Conservation (phyloP, 1,140 invertebrate genomes). For the Ostrea edulis region DNA sequence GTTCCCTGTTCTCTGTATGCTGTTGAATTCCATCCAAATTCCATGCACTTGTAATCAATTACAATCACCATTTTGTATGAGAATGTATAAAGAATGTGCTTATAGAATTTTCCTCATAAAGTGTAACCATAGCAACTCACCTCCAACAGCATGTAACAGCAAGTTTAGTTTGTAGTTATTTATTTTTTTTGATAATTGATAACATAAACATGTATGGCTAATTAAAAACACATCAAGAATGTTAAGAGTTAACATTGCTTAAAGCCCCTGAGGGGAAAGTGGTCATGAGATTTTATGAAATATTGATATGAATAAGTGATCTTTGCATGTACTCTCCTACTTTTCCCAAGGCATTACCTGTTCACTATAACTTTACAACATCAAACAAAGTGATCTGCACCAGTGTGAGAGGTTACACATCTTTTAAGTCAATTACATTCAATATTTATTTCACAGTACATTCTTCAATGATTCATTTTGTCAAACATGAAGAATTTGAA, state of each 20-base stretch:
- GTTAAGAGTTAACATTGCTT: neutral
- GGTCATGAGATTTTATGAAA: too few species aligned
- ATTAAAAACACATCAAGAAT: neutral
- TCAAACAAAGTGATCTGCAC: neutral
- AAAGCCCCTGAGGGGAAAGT: neutral
- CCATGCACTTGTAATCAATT: neutral
- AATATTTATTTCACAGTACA: neutral
- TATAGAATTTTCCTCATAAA: neutral
- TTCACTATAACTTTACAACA: neutral
- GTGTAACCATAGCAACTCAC: neutral
- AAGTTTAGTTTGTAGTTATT: neutral
- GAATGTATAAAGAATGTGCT: neutral
- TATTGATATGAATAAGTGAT: neutral
- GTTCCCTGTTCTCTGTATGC: too few species aligned
- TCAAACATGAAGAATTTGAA: conserved; percentile 22
- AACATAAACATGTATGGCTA: neutral
- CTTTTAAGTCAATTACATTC: neutral
- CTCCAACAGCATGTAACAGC: neutral
- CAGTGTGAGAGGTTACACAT: neutral
- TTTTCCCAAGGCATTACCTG: neutral
- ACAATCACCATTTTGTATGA: neutral
- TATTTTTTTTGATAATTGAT: neutral
- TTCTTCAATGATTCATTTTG: neutral
- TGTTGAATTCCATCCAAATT: neutral
- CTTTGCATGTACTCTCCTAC: neutral